phyloP scores from a whole-genome alignment of 2,113 vertebrate genomes.

The Asarcornis scutulata region DNA sequence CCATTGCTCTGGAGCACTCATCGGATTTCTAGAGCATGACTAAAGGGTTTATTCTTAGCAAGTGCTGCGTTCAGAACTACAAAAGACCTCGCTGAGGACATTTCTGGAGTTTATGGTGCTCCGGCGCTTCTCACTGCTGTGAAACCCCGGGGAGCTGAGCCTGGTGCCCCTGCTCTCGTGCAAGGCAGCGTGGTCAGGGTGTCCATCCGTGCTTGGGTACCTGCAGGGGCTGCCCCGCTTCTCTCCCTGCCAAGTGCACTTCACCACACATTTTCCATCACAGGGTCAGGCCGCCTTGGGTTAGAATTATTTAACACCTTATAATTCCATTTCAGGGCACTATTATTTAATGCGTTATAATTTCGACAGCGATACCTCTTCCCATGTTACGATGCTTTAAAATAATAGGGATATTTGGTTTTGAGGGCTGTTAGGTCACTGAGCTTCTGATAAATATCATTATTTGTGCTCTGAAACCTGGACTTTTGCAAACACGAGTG shows the following conservation, averaged over 20 bases:
- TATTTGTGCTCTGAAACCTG: background rate
- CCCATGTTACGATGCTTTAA: background rate
- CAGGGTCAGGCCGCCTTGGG: background rate
- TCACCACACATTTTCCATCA: background rate
- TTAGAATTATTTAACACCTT: background rate
- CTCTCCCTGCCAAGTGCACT: background rate
- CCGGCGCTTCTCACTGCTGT: background rate
- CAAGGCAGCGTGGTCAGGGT: background rate
- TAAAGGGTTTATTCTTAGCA: slow-evolving; percentile 52
- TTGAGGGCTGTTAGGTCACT: background rate
- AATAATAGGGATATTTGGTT: background rate
- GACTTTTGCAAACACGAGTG: background rate
- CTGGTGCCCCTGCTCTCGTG: background rate
- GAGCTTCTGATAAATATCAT: background rate
- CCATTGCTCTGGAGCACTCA: slow-evolving; percentile 44
- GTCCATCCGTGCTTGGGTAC: background rate
- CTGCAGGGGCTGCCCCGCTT: background rate
- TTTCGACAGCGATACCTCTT: background rate
- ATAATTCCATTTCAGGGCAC: background rate
- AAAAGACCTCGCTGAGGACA: background rate
- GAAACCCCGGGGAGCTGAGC: rapidly evolving
- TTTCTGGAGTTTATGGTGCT: background rate
- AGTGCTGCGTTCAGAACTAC: background rate
- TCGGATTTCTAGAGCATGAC: slow-evolving; percentile 44
- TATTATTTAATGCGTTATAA: background rate